Percentiles rank a stretch among this genome's conserved stretches.
phyloP scores from a whole-genome alignment of 2,113 vertebrate genomes.

The Platanista minor region DNA sequence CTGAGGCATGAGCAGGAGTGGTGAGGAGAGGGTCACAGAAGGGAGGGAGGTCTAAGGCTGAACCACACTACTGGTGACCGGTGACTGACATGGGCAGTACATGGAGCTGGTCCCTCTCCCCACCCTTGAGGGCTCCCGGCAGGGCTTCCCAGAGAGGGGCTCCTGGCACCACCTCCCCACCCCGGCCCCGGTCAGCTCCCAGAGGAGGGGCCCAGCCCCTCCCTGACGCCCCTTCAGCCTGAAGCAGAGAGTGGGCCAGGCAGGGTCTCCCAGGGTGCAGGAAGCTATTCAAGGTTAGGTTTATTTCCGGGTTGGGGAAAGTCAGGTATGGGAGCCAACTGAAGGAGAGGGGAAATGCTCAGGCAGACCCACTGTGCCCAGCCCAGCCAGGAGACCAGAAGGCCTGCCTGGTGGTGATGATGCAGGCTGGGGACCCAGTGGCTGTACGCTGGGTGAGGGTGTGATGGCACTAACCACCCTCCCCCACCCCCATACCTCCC shows the following conservation, averaged over 20 bases:
- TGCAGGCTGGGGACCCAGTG: not conserved
- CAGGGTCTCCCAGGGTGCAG: not conserved
- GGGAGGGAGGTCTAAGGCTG: not conserved
- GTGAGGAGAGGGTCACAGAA: not conserved
- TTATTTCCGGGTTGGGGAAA: not conserved
- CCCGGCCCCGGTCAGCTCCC: not conserved
- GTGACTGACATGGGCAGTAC: not conserved
- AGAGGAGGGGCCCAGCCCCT: not conserved
- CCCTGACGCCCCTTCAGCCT: not conserved
- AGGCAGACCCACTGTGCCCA: not conserved
- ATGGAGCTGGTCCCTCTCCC: not conserved
- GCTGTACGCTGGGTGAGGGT: not conserved
- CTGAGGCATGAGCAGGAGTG: not conserved
- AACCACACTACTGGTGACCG: not conserved
- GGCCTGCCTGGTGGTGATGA: not conserved
- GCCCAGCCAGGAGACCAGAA: not conserved
- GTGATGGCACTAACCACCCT: not conserved
- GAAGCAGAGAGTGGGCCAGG: not conserved
- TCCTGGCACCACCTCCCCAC: not conserved
- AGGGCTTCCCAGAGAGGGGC: not conserved
- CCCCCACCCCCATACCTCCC: not conserved
- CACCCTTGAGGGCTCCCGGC: not conserved
- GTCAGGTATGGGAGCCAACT: not conserved
- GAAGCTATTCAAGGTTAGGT: not conserved
- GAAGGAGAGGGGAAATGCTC: not conserved